Evolutionary conservation across 2,113 vertebrate genomes (phyloP).

Genomic region (Spheniscus mendiculus): DNA sequence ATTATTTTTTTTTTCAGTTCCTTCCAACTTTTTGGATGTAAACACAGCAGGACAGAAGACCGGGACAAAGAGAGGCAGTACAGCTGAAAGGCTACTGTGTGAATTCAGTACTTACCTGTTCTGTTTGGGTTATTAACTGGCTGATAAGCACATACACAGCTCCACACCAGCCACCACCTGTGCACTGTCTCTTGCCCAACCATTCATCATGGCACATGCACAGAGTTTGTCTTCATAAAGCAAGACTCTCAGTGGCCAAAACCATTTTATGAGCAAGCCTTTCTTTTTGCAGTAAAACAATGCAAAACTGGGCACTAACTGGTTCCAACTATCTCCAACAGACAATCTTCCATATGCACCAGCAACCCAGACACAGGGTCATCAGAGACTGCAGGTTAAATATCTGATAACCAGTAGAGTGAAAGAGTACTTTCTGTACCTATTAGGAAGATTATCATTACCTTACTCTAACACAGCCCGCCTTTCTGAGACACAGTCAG

Average conservation of each 20-base stretch:
- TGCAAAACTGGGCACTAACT: background rate
- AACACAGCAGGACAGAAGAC: background rate
- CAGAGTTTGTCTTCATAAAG: background rate
- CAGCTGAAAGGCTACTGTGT: background rate
- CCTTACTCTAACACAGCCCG: fast-evolving
- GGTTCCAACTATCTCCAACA: background rate
- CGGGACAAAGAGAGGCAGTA: background rate
- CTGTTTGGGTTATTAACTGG: background rate
- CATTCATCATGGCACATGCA: background rate
- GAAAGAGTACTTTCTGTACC: background rate
- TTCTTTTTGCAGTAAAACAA: background rate
- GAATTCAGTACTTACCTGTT: background rate
- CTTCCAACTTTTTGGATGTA: background rate
- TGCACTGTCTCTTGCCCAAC: background rate
- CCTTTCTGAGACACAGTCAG: background rate
- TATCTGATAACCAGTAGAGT: background rate
- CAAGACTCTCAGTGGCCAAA: background rate
- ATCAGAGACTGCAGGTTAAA: background rate
- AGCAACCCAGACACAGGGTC: background rate
- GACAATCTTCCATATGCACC: background rate
- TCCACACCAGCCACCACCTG: background rate
- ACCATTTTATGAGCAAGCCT: background rate
- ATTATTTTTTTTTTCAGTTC: background rate
- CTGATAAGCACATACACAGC: fast-evolving
- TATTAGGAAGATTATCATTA: background rate